Evolutionary conservation across 2,888 invertebrate species (phyloP).

Genomic region (Xestoiulus laeticollis): DNA sequence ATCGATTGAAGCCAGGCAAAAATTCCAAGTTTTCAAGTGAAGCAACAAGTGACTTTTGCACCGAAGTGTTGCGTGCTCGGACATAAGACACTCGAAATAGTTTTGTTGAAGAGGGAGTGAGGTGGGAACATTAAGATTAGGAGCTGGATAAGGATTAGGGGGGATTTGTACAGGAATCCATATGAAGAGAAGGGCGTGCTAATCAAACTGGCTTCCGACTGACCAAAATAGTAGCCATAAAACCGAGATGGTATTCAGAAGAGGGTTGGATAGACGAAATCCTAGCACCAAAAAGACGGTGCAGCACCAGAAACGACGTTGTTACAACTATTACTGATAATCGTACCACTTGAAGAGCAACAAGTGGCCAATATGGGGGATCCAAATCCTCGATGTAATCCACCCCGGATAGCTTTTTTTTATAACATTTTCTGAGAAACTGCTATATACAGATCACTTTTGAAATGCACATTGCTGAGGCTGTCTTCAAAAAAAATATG

Average conservation of each 20-base stretch:
- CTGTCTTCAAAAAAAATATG: neutral
- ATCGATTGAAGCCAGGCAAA: neutral
- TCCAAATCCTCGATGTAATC: constrained; percentile 17
- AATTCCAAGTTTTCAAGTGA: neutral
- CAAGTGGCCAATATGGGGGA: neutral
- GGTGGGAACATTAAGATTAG: constrained; percentile 18
- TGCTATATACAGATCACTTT: neutral
- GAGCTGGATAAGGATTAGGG: constrained; percentile 29
- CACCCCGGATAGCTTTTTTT: neutral
- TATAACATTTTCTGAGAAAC: neutral
- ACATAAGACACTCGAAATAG: constrained; percentile 34
- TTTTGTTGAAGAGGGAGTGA: neutral
- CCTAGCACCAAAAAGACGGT: neutral
- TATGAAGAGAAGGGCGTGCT: neutral
- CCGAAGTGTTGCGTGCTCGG: neutral
- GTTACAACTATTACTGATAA: neutral
- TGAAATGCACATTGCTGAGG: neutral
- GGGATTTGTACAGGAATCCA: neutral
- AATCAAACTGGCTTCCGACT: constrained; percentile 2
- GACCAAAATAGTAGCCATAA: constrained; percentile 17
- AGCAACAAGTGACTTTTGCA: constrained; percentile 18
- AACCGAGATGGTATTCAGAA: neutral
- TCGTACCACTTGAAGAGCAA: neutral
- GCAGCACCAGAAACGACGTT: neutral
- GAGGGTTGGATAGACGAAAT: constrained; percentile 32